A percentile compares a stretch with the other conserved stretches of the same genome.
phyloP scores from a whole-genome alignment of 2,797 vertebrate species.

The Myripristis jacobus region DNA sequence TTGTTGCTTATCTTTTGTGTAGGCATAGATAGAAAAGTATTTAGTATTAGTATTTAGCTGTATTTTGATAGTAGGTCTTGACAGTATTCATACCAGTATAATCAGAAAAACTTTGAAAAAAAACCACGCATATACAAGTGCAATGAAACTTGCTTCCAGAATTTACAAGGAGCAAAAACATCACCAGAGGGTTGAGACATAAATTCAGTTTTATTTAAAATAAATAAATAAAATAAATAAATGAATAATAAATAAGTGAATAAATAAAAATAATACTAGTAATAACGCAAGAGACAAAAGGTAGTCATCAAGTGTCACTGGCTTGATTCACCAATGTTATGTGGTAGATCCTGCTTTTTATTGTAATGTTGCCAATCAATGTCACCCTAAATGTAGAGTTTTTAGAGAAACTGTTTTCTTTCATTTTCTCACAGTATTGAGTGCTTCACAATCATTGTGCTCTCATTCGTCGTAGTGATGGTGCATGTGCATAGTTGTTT shows the following conservation, averaged over 20 bases:
- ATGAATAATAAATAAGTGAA: too few relatives aligned
- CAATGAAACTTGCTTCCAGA: neutral
- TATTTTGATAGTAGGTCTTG: neutral
- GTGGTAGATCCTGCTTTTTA: neutral
- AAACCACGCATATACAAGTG: neutral
- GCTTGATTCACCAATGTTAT: neutral
- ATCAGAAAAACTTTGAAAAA: neutral
- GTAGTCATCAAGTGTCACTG: neutral
- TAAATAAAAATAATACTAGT: too few relatives aligned
- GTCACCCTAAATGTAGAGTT: neutral
- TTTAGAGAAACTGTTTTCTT: too few relatives aligned
- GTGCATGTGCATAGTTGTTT: too few relatives aligned
- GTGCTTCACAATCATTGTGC: too few relatives aligned
- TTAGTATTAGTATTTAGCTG: too few relatives aligned
- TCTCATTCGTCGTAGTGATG: too few relatives aligned
- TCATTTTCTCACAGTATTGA: too few relatives aligned
- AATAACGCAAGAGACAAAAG: too few relatives aligned
- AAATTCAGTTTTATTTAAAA: too few relatives aligned
- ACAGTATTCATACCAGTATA: neutral
- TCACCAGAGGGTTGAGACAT: neutral
- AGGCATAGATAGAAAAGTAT: neutral
- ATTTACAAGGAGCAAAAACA: neutral
- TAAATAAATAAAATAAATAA: too few relatives aligned
- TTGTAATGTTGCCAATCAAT: neutral
- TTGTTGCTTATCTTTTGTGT: conserved; percentile 1